These are phyloP conservation scores for Tangara arthus DNA, from an alignment of 2,797 vertebrate species.

Conservation along the genomic window DNA sequence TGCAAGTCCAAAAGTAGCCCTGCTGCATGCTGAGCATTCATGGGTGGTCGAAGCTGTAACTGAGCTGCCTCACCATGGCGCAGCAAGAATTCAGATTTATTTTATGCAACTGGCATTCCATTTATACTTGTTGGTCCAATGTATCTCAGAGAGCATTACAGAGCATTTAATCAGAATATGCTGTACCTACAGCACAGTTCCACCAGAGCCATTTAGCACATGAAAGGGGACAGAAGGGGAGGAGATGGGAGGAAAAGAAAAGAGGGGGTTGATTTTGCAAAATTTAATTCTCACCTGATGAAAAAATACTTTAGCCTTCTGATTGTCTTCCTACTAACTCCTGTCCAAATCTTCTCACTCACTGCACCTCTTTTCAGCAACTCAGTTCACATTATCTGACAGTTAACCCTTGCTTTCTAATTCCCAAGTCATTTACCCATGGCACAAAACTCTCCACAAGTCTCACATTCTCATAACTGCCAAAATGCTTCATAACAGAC, in stretches of 20 bases:
- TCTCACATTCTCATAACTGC: background rate
- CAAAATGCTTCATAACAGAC: background rate
- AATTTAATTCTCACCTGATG: background rate
- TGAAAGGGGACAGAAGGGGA: background rate
- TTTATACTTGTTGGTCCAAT: slow-evolving; percentile 29
- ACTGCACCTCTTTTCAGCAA: background rate
- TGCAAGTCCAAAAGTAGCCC: slow-evolving; percentile 44
- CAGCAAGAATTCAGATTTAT: slow-evolving; percentile 61
- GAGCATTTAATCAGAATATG: slow-evolving; percentile 33
- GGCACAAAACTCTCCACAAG: background rate
- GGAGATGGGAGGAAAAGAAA: background rate
- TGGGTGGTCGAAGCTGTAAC: slow-evolving; percentile 38
- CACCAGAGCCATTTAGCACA: background rate
- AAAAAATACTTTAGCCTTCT: background rate
- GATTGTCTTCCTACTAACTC: background rate
- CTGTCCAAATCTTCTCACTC: background rate
- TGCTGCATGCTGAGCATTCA: slow-evolving; percentile 19
- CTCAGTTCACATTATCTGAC: background rate
- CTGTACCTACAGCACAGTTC: slow-evolving; percentile 52
- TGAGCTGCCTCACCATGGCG: slow-evolving; percentile 42
- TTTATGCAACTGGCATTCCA: slow-evolving; percentile 53
- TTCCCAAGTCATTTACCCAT: background rate
- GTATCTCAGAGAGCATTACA: background rate
- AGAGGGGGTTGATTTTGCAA: background rate
- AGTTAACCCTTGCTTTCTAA: background rate